Evolutionary conservation across 2,888 invertebrate genomes (phyloP).

Genomic region (Ectemnius lituratus): DNA sequence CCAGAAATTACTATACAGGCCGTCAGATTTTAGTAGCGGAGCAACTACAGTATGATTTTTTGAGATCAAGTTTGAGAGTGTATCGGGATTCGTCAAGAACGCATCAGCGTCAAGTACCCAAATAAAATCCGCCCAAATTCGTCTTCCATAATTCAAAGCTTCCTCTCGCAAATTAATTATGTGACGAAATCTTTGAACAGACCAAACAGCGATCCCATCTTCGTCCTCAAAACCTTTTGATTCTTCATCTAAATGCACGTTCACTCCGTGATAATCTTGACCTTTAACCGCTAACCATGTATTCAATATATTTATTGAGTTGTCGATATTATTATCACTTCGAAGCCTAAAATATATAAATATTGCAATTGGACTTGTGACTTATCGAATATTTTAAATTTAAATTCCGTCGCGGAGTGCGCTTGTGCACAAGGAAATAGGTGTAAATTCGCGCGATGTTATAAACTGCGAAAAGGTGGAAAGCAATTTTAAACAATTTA

Average conservation of each 20-base stretch:
- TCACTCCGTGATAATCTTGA: slow-evolving; percentile 85
- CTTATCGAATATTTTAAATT: too few relatives aligned
- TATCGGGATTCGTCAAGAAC: slow-evolving; percentile 84
- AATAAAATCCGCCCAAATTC: slow-evolving; percentile 92
- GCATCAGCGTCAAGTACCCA: slow-evolving; percentile 93
- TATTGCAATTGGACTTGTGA: too few relatives aligned
- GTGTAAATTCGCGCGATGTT: too few relatives aligned
- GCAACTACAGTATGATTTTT: slow-evolving; percentile 85
- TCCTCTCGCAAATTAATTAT: slow-evolving; percentile 89
- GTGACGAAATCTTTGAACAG: slow-evolving; percentile 85
- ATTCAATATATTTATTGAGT: slow-evolving; percentile 85
- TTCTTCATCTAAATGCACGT: slow-evolving; percentile 80
- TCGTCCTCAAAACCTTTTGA: slow-evolving; percentile 80
- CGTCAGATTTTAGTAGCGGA: slow-evolving; percentile 92
- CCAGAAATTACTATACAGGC: slow-evolving; percentile 97
- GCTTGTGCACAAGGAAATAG: not conserved
- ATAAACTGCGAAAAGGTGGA: too few relatives aligned
- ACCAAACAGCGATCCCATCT: slow-evolving; percentile 86
- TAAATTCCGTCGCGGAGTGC: not conserved
- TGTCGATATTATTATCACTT: slow-evolving; percentile 92
- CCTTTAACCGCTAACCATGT: slow-evolving; percentile 84
- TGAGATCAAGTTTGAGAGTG: slow-evolving; percentile 82
- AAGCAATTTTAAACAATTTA: too few relatives aligned
- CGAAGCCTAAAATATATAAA: slow-evolving; percentile 83
- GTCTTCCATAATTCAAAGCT: slow-evolving; percentile 85